Conservation (phyloP, 2,797 vertebrate genomes). For the Amazona ochrocephala region DNA sequence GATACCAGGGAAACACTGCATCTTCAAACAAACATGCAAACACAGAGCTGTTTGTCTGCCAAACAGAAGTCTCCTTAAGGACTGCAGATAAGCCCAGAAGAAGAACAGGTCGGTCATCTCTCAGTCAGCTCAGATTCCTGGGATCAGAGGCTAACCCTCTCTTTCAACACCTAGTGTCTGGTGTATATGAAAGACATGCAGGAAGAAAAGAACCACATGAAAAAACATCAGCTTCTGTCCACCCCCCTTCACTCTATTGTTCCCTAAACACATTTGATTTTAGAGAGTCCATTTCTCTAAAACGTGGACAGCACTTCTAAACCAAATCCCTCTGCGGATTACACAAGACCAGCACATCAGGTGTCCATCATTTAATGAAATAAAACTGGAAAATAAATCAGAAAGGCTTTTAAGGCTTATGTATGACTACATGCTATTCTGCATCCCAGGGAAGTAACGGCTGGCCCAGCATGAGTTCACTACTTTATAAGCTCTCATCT, state of each 20-base stretch:
- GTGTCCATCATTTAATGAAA: background rate
- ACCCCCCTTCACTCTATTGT: background rate
- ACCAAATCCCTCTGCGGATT: background rate
- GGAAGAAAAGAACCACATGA: background rate
- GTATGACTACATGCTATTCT: background rate
- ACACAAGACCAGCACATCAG: background rate
- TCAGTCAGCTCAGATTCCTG: background rate
- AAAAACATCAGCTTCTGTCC: background rate
- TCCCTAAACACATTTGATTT: background rate
- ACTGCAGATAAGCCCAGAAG: background rate
- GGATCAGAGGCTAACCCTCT: background rate
- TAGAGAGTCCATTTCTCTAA: background rate
- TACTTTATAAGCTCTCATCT: background rate
- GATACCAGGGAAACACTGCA: background rate
- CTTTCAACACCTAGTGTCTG: background rate
- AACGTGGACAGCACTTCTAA: background rate
- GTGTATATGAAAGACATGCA: background rate
- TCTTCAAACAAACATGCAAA: background rate
- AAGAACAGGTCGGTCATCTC: background rate
- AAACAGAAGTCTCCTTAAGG: background rate
- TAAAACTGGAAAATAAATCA: background rate
- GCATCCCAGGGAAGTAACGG: background rate
- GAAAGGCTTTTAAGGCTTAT: slow-evolving; percentile 24
- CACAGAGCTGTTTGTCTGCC: background rate
- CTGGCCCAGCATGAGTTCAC: background rate